Percentiles rank a stretch among this genome's conserved stretches.
These are phyloP conservation scores for Pocota personata DNA, from an alignment of 2,888 invertebrate genomes.

Conservation along the genomic window DNA sequence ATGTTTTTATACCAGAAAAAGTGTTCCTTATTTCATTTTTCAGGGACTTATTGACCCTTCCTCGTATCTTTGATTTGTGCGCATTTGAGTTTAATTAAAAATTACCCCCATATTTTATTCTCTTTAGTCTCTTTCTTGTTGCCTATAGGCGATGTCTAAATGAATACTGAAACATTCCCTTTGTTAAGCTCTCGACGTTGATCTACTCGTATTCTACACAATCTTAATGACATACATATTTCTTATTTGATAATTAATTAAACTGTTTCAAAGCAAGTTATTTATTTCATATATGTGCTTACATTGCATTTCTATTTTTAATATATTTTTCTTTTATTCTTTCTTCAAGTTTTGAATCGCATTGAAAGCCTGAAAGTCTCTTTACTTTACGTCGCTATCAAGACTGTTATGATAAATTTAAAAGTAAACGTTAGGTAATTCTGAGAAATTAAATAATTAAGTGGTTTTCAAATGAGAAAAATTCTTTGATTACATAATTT, in stretches of 20 bases:
- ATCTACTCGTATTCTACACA: not conserved
- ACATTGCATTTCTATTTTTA: constrained; percentile 47
- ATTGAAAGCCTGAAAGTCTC: constrained; percentile 27
- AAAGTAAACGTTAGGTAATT: constrained; percentile 10
- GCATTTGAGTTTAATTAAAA: too few relatives aligned
- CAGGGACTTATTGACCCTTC: too few relatives aligned
- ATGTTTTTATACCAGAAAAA: too few relatives aligned
- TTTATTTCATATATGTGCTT: constrained; percentile 68
- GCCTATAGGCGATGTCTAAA: too few relatives aligned
- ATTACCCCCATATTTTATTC: too few relatives aligned
- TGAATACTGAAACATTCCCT: not conserved
- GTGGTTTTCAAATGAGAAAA: constrained; percentile 11
- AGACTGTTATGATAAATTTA: constrained; percentile 7
- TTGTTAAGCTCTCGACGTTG: not conserved
- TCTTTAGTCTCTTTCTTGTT: too few relatives aligned
- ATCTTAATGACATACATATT: not conserved
- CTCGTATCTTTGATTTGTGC: too few relatives aligned
- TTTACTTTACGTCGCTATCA: constrained; percentile 21
- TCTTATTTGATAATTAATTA: constrained; percentile 41
- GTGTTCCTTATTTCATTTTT: too few relatives aligned
- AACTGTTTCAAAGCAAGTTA: constrained; percentile 51
- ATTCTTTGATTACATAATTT: constrained; percentile 27
- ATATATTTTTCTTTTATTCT: constrained; percentile 1
- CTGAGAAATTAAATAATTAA: constrained; percentile 10
- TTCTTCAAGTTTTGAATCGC: constrained; percentile 17